phyloP scores from a whole-genome alignment of 2,888 invertebrate species.

The Phlogophora meticulosa region DNA sequence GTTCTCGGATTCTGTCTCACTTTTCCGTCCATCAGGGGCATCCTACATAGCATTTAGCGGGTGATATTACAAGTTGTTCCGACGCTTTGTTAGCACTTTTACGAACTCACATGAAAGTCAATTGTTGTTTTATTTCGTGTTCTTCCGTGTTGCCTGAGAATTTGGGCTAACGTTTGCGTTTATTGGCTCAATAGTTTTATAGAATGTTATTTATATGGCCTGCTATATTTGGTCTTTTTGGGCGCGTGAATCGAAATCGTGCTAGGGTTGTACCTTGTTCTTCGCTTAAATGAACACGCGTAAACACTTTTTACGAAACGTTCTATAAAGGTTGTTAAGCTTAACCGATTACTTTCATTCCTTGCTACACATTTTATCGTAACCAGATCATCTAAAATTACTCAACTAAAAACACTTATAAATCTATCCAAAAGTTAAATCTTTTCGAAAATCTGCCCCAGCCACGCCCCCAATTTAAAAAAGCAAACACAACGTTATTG shows the following conservation, averaged over 20 bases:
- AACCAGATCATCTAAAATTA: conserved; percentile 33
- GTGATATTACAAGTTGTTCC: conserved; percentile 79
- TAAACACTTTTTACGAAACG: neutral
- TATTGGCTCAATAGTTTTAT: conserved; percentile 17
- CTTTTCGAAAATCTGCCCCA: conserved; percentile 38
- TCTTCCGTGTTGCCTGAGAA: conserved; percentile 61
- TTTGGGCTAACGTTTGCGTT: conserved; percentile 54
- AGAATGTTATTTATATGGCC: neutral
- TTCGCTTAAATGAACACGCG: neutral
- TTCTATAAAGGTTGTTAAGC: neutral
- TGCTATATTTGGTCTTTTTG: neutral
- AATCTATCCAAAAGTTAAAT: conserved; percentile 51
- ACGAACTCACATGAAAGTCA: conserved; percentile 70
- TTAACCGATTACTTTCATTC: conserved; percentile 9
- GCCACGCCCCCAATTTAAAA: conserved; percentile 43
- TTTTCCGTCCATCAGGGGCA: conserved; percentile 23
- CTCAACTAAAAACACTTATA: conserved; percentile 55
- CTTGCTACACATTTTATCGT: conserved; percentile 27
- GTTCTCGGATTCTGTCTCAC: conserved; percentile 1
- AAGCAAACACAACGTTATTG: conserved; percentile 52
- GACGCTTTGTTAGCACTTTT: conserved; percentile 85
- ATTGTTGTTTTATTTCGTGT: conserved; percentile 48
- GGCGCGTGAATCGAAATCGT: neutral
- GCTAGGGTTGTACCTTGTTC: neutral
- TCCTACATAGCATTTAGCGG: conserved; percentile 73